These are phyloP conservation scores for Phortica magna DNA, from an alignment of 2,888 invertebrate species.

Conservation along the genomic window DNA sequence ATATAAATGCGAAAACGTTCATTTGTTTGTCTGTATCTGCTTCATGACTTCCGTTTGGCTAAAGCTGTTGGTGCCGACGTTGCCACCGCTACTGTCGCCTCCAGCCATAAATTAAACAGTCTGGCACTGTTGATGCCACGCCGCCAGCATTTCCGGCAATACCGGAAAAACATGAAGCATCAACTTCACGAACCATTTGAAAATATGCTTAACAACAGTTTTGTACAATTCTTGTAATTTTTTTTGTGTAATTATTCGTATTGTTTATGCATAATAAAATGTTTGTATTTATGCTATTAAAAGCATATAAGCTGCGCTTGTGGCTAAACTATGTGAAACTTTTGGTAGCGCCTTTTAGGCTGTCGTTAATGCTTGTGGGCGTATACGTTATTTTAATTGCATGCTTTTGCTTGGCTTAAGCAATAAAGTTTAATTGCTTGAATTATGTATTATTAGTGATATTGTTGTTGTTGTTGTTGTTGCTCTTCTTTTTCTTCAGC, in stretches of 20 bases:
- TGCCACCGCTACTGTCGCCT: not conserved
- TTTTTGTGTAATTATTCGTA: not conserved
- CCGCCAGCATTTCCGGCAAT: not conserved
- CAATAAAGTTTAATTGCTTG: slow-evolving; percentile 21
- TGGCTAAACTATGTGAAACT: slow-evolving; percentile 14
- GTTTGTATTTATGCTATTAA: slow-evolving; percentile 9
- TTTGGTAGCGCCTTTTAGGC: not conserved
- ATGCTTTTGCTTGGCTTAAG: not conserved
- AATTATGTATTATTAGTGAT: slow-evolving; percentile 12
- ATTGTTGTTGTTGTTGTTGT: not conserved
- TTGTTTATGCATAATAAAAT: not conserved
- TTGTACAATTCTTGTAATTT: not conserved
- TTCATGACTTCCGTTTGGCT: slow-evolving; percentile 4
- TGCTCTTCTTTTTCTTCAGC: not conserved
- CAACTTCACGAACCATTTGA: not conserved
- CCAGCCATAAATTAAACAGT: slow-evolving; percentile 11
- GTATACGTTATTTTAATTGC: slow-evolving; percentile 7
- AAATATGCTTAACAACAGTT: slow-evolving; percentile 1
- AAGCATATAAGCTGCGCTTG: slow-evolving; percentile 1
- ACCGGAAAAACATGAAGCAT: not conserved
- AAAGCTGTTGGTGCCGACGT: not conserved
- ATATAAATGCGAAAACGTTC: not conserved
- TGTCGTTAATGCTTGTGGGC: slow-evolving; percentile 8
- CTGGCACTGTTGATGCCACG: not conserved
- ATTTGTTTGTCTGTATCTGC: not conserved